Percentiles rank a stretch among this genome's conserved stretches.
These are phyloP conservation scores for Brachionus rotundiformis DNA, from an alignment of 1,140 invertebrate species.

Conservation along the genomic window DNA sequence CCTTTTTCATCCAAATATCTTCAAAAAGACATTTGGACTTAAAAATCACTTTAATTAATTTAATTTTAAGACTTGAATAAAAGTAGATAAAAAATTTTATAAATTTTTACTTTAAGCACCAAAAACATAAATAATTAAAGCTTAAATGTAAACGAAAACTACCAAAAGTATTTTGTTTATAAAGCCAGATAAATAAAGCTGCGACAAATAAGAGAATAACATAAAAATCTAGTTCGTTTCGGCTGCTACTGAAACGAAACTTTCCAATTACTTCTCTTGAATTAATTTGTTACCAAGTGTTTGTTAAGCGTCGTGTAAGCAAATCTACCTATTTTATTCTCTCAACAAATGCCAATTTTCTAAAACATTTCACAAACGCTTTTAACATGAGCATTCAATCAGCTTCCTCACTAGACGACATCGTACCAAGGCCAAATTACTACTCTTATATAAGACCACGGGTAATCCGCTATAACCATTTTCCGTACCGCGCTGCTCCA, in stretches of 20 bases:
- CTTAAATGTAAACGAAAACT: background rate
- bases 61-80: background rate
- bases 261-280: slow-evolving; percentile 1
- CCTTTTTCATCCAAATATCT: too few relatives aligned
- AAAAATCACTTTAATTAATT: too few relatives aligned
- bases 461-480: background rate
- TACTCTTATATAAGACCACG: background rate
- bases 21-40: too few relatives aligned
- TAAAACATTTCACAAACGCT: background rate
- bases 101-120: too few relatives aligned
- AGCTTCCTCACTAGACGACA: background rate
- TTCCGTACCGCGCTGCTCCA: background rate
- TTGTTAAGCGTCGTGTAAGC: background rate
- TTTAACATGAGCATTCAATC: background rate
- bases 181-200: background rate
- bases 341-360: background rate
- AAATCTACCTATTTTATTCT: background rate
- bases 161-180: background rate
- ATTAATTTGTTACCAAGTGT: slow-evolving; percentile 14
- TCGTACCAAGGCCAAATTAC: background rate
- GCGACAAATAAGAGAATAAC: background rate
- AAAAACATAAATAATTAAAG: background rate
- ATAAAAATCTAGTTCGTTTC: background rate
- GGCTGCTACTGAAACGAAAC: background rate
- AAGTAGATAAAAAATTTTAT: too few relatives aligned